Conservation (phyloP, 2,113 vertebrate genomes). For the Psittacara wagleri region DNA sequence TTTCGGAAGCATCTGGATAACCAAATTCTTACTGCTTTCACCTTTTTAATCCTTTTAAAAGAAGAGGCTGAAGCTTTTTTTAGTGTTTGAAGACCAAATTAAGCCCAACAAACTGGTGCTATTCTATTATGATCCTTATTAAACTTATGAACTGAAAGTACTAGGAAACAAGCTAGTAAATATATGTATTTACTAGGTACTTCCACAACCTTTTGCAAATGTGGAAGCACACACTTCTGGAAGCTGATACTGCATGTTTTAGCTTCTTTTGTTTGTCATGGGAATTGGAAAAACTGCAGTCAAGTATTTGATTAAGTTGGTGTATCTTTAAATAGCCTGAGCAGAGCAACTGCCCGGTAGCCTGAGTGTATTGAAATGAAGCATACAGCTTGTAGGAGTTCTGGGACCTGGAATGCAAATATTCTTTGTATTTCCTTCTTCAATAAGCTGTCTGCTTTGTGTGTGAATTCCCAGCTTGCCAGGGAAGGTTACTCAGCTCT, state of each 20-base stretch:
- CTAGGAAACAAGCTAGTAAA: neutral
- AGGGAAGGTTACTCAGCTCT: neutral
- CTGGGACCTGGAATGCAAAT: neutral
- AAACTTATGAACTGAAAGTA: neutral
- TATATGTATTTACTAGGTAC: neutral
- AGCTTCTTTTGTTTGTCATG: neutral
- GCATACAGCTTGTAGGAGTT: neutral
- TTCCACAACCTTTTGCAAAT: neutral
- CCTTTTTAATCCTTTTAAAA: constrained; percentile 8
- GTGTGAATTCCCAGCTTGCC: neutral
- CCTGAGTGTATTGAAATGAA: neutral
- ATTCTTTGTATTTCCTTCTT: neutral
- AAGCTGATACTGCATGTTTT: neutral
- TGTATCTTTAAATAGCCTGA: neutral
- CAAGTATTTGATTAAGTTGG: neutral
- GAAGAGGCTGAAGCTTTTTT: neutral
- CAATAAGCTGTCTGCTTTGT: neutral
- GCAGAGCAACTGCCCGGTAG: neutral
- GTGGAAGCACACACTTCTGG: neutral
- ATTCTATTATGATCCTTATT: neutral
- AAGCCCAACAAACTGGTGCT: neutral
- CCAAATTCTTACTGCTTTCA: neutral
- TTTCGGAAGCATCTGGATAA: neutral
- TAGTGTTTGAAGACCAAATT: neutral
- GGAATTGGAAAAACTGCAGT: neutral